phyloP scores from a whole-genome alignment of 2,888 invertebrate genomes.

The Graphium colonna region DNA sequence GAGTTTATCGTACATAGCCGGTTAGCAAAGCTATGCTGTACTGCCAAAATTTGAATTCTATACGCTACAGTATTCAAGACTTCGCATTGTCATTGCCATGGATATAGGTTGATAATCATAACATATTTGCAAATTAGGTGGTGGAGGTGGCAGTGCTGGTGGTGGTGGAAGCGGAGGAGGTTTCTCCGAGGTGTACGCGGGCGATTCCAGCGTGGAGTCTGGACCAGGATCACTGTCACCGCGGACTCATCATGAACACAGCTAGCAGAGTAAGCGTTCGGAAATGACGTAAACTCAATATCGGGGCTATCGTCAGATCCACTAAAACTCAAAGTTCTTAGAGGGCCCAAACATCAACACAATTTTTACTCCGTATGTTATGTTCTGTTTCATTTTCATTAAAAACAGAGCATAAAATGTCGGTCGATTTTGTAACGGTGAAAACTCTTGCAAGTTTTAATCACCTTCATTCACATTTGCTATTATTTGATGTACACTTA shows the following conservation, averaged over 20 bases:
- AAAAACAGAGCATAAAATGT: too few relatives aligned
- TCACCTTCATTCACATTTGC: too few relatives aligned
- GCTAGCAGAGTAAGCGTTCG: slow-evolving; percentile 50
- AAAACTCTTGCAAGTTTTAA: too few relatives aligned
- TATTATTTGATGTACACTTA: too few relatives aligned
- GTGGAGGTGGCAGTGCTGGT: slow-evolving; percentile 46
- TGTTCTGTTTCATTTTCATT: too few relatives aligned
- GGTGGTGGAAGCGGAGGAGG: slow-evolving; percentile 68
- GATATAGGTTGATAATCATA: too few relatives aligned
- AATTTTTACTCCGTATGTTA: background rate
- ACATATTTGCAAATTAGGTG: slow-evolving; percentile 23
- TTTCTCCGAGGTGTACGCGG: slow-evolving; percentile 71
- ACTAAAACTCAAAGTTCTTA: background rate
- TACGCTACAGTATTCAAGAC: too few relatives aligned
- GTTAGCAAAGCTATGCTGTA: too few relatives aligned
- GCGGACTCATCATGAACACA: slow-evolving; percentile 69
- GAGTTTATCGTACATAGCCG: too few relatives aligned
- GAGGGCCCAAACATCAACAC: background rate
- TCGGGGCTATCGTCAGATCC: background rate
- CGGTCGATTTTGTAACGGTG: too few relatives aligned
- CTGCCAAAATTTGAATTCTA: too few relatives aligned
- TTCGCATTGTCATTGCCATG: too few relatives aligned
- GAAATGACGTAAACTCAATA: slow-evolving; percentile 16
- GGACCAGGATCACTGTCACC: slow-evolving; percentile 72
- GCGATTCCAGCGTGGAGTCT: slow-evolving; percentile 71